phyloP scores from a whole-genome alignment of 2,888 invertebrate species.

The Andrena flavipes region DNA sequence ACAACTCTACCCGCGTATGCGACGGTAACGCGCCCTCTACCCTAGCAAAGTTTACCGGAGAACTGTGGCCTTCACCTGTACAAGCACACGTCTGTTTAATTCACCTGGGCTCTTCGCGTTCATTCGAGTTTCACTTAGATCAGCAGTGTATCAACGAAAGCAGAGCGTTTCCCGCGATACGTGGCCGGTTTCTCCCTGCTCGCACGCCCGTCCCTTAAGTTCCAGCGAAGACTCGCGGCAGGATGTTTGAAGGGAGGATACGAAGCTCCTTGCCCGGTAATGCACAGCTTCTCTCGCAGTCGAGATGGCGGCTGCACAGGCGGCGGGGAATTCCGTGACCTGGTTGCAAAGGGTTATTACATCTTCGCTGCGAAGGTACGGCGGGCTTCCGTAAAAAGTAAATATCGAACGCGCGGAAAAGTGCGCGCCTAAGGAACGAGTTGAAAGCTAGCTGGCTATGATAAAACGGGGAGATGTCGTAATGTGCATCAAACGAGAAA shows the following conservation, averaged over 20 bases:
- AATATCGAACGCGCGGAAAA: conserved; percentile 31
- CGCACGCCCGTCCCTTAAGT: conserved; percentile 11
- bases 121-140: neutral
- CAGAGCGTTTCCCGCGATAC: neutral
- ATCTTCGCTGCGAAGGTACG: conserved; percentile 13
- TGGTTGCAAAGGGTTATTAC: conserved; percentile 55
- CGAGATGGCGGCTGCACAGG: conserved; percentile 6
- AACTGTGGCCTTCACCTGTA: neutral
- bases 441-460: neutral
- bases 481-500: neutral
- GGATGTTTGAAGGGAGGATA: conserved; percentile 36
- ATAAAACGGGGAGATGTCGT: conserved; percentile 13
- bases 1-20: neutral
- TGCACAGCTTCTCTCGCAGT: conserved; percentile 23
- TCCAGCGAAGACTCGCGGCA: conserved; percentile 21
- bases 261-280: conserved; percentile 31
- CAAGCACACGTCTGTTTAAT: neutral
- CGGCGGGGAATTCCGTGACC: conserved; percentile 40
- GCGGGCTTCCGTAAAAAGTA: conserved; percentile 41
- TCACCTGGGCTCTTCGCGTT: neutral
- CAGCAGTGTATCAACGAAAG: neutral
- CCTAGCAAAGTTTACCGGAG: conserved; percentile 4
- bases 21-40: neutral
- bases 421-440: neutral
- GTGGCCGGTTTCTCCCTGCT: neutral